These are phyloP conservation scores for Falco cherrug DNA, from an alignment of 2,797 vertebrate genomes.

Conservation along the genomic window DNA sequence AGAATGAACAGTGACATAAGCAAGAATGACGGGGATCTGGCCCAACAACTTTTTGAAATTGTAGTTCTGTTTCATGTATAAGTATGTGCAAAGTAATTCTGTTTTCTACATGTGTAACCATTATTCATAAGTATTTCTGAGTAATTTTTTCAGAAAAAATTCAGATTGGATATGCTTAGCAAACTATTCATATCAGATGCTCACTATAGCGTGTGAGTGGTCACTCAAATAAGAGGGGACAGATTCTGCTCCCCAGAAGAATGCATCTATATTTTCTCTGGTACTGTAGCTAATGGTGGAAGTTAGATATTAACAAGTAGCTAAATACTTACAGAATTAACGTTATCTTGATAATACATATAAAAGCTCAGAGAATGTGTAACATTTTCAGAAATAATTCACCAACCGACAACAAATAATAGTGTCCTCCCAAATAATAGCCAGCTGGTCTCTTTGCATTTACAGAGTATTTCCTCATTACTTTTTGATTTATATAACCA, in stretches of 20 bases:
- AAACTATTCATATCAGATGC: background rate
- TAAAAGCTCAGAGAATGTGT: background rate
- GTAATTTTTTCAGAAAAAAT: background rate
- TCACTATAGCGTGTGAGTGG: background rate
- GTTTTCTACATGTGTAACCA: background rate
- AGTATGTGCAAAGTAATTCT: background rate
- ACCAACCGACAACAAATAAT: background rate
- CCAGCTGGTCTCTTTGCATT: background rate
- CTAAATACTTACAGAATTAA: background rate
- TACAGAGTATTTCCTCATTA: background rate
- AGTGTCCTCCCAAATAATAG: background rate
- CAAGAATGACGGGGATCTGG: background rate
- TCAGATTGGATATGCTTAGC: background rate
- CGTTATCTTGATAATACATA: background rate
- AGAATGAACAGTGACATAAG: background rate
- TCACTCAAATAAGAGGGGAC: background rate
- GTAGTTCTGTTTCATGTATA: background rate
- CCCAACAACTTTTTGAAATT: background rate
- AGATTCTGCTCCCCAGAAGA: background rate
- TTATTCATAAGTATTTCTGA: background rate
- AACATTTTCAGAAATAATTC: background rate
- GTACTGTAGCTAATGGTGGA: background rate
- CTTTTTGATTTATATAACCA: background rate
- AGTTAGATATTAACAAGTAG: background rate
- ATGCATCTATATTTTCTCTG: background rate